Base-by-base conservation (phyloP, 1,140 invertebrate genomes). In the Arion vulgaris region DNA sequence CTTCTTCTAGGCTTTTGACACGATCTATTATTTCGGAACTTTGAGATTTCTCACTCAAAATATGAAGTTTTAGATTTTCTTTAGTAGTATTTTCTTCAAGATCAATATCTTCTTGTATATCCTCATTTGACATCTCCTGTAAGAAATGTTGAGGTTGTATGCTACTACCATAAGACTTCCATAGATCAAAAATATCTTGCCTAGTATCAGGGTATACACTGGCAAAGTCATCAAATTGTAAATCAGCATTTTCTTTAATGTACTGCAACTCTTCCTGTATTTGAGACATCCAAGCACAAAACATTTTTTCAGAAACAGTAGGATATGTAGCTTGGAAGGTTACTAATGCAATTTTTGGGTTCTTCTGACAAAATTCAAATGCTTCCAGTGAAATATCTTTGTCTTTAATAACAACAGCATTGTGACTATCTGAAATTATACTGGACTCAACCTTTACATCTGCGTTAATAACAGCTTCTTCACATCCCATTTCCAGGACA, bases 281-380 rank as follows among this genome's bases (percentile, higher is more conserved):
- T 57, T 36, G 51, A 1, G 23, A 38, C 36, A 28, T 81, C 80
- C 80, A 81, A 19, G 57, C 34, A 45, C 15, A 15, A 74, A 73
- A 81, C 19, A 73, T 5, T 1, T 53, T 45, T 53, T 51, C 45
- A 26, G 80, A 74, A 5, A 81, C 39, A 38, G 28, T 39, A 19
- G 69, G 39, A 36, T 69, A 81, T 17, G 17, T 23, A 1, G 15
- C 13, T 7, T 34, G 36, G 32, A 81, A 81, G 0, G 23, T 45
- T 53, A n/a, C n/a, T 15, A 28, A 73, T 49, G n/a, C 26, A 73
- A 73, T 32, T 26, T 9, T 32, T 2, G 80, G 71, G 34, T 81
- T 34, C 19, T 72, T 53, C 41, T 73, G 49, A 28, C 68, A 74
- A 57, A 41, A 81, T 53, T 81, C 51, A 73, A 69, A 74, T 34